Conservation (phyloP, 2,888 invertebrate genomes). For the Eupithecia pulchellata region DNA sequence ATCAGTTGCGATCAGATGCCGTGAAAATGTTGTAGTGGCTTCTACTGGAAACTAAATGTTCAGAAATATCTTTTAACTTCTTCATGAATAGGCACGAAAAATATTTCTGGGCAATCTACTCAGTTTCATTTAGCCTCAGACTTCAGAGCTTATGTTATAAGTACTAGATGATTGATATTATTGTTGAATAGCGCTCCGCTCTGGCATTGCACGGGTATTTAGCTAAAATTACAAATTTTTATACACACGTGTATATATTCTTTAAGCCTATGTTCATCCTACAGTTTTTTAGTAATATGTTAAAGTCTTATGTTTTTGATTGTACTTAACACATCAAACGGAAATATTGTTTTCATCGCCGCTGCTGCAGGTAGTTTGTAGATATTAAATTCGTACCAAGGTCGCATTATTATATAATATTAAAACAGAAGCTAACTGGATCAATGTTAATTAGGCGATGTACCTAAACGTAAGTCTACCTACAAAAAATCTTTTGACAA, state of each 20-base stretch:
- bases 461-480: neutral
- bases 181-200: too few relatives aligned
- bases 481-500: neutral
- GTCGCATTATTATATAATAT: constrained; percentile 52
- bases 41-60: neutral
- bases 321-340: constrained; percentile 65
- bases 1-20: constrained; percentile 16
- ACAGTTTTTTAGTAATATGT: neutral
- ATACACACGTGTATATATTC: too few relatives aligned
- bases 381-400: constrained; percentile 69
- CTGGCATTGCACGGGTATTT: too few relatives aligned
- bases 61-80: neutral
- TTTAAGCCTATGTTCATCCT: too few relatives aligned
- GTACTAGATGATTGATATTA: too few relatives aligned
- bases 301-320: constrained; percentile 13
- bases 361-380: constrained; percentile 57
- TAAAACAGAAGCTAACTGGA: constrained; percentile 3
- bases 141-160: too few relatives aligned
- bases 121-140: too few relatives aligned
- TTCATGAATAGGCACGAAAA: neutral
- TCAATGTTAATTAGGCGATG: constrained; percentile 5
- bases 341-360: constrained; percentile 75
- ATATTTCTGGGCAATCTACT: too few relatives aligned
- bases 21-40: constrained; percentile 19
- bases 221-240: too few relatives aligned